phyloP scores from a whole-genome alignment of 2,113 vertebrate genomes.

The Romanogobio albipinnatus region DNA sequence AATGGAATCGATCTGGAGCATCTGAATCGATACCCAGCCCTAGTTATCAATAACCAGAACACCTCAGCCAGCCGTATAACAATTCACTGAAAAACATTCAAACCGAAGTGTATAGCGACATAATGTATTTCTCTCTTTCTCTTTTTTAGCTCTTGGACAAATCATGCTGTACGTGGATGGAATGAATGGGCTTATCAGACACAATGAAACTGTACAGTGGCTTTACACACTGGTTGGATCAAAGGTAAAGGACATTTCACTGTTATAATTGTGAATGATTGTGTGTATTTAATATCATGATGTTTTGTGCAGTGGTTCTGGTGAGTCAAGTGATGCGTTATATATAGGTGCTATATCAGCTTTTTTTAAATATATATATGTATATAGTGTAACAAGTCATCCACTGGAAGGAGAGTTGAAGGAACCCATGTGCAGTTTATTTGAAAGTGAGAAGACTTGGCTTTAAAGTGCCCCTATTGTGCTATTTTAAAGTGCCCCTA shows the following conservation, averaged over 20 bases:
- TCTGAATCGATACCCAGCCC: too few relatives aligned
- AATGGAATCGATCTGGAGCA: too few relatives aligned
- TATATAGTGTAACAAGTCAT: too few relatives aligned
- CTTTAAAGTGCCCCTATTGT: too few relatives aligned
- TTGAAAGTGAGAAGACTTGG: too few relatives aligned
- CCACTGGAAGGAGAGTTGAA: too few relatives aligned
- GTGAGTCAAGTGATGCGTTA: background rate
- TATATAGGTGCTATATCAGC: background rate
- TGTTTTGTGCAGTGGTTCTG: background rate
- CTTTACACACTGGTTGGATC: slow-evolving; percentile 92
- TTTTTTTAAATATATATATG: too few relatives aligned
- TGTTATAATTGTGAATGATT: background rate
- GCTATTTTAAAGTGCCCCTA: too few relatives aligned
- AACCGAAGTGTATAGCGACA: background rate
- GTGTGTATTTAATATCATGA: background rate
- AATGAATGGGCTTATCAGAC: slow-evolving; percentile 96
- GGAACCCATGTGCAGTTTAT: too few relatives aligned
- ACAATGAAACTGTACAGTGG: slow-evolving; percentile 96
- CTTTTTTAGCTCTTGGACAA: slow-evolving; percentile 88
- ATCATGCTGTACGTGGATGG: slow-evolving; percentile 99
- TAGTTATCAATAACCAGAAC: background rate
- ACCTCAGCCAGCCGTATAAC: background rate
- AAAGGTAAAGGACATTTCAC: slow-evolving; percentile 82
- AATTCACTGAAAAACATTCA: too few relatives aligned
- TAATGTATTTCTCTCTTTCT: slow-evolving; percentile 43